Evolutionary conservation across 1,140 invertebrate species (phyloP).

Genomic region (Homarus americanus): DNA sequence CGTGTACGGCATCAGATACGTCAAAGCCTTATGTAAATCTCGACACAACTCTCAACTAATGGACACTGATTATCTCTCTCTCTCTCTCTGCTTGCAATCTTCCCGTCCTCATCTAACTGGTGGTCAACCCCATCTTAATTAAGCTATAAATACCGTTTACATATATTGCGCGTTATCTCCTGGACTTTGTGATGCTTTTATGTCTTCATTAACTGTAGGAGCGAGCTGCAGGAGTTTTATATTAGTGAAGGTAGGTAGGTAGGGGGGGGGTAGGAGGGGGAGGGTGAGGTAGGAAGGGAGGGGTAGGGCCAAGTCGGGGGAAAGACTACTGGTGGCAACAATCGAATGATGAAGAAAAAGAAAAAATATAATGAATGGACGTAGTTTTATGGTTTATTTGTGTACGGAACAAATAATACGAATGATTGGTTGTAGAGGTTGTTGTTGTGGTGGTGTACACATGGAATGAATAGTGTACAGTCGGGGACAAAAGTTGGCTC

Average conservation of each 20-base stretch:
- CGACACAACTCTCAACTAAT: conserved; percentile 32
- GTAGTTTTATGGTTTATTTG: not conserved
- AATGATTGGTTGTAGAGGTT: no score
- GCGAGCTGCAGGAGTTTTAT: not conserved
- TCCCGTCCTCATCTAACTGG: not conserved
- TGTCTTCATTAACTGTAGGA: conserved; percentile 32
- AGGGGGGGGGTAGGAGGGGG: not conserved
- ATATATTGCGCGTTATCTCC: conserved; percentile 11
- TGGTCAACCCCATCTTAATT: conserved; percentile 43
- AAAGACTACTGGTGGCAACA: no score
- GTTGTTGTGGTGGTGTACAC: no score
- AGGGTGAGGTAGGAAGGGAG: not conserved
- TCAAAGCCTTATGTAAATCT: conserved; percentile 37
- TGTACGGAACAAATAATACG: no score
- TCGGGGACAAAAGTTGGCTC: no score
- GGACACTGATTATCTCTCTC: conserved; percentile 32
- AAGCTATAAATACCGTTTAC: conserved; percentile 28
- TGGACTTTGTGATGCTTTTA: not conserved
- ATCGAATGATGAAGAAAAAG: no score
- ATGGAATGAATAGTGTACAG: no score
- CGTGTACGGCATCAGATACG: conserved; percentile 31
- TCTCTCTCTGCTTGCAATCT: conserved; percentile 3
- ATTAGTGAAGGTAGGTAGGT: not conserved
- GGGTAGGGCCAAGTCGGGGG: no score
- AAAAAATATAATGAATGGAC: no score